Evolutionary conservation across 2,797 vertebrate genomes (phyloP).

Genomic region (Sebastes wilsoni): DNA sequence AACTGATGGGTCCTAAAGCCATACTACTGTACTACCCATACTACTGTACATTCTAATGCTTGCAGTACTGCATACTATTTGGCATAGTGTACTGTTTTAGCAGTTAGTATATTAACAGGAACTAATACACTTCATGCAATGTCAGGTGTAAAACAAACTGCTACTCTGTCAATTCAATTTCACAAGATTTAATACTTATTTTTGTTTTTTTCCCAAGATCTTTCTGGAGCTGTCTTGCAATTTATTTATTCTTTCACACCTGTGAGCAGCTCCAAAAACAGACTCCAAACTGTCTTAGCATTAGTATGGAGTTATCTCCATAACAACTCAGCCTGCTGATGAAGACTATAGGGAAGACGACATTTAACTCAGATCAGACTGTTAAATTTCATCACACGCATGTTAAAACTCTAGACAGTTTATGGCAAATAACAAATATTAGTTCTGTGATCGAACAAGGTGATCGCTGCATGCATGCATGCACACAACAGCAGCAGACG

Average conservation of each 20-base stretch:
- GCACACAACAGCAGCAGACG: background rate
- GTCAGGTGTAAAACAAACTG: background rate
- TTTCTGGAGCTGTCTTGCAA: background rate
- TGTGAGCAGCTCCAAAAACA: too few species aligned
- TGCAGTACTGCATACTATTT: background rate
- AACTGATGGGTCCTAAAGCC: fast-evolving
- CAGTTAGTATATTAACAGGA: background rate
- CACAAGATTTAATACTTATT: background rate
- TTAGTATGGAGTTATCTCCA: background rate
- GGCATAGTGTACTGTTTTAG: background rate
- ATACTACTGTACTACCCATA: background rate
- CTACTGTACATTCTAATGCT: fast-evolving
- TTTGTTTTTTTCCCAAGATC: background rate
- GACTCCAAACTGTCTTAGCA: background rate
- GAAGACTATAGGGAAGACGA: background rate
- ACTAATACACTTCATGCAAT: background rate
- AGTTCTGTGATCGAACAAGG: background rate
- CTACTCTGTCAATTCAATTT: background rate
- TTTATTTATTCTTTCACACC: background rate
- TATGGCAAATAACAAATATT: background rate
- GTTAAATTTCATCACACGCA: background rate
- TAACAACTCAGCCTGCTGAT: background rate
- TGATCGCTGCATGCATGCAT: too few species aligned
- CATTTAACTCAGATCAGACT: background rate
- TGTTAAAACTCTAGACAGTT: background rate